Conservation (phyloP, 1,140 invertebrate species). For the Bombus difficillimus region DNA sequence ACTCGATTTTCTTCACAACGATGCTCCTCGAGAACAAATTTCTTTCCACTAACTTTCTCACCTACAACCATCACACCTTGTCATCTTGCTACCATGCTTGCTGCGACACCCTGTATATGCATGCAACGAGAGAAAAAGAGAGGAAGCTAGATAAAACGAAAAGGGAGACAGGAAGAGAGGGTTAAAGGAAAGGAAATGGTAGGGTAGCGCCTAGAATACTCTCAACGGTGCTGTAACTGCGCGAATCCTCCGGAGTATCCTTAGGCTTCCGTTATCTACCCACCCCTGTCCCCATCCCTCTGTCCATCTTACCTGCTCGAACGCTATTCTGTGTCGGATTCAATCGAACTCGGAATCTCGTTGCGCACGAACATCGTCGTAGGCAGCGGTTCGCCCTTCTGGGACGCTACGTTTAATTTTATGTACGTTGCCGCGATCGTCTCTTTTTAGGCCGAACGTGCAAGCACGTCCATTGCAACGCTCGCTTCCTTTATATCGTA, state of each 20-base stretch:
- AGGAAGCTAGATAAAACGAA: no score
- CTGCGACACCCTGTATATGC: neutral
- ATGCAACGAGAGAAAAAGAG: neutral
- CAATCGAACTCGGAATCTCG: slow-evolving; percentile 50
- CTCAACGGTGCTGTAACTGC: slow-evolving; percentile 47
- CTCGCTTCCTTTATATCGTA: neutral
- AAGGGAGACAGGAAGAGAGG: neutral
- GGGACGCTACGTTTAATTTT: slow-evolving; percentile 51
- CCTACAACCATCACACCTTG: no score
- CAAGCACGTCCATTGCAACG: neutral
- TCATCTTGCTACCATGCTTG: no score
- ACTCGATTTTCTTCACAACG: no score
- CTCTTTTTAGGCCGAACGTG: neutral
- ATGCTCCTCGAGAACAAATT: no score
- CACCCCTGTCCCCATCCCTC: neutral
- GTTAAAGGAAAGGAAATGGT: neutral
- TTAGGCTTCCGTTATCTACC: slow-evolving; percentile 50
- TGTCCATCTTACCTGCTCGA: slow-evolving; percentile 23
- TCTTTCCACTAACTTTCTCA: no score
- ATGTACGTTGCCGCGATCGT: neutral
- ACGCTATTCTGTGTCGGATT: slow-evolving; percentile 40
- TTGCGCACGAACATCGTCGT: slow-evolving; percentile 28
- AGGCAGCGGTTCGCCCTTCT: slow-evolving; percentile 33
- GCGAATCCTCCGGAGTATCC: slow-evolving; percentile 51
- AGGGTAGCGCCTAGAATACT: slow-evolving; percentile 13